Base-by-base conservation (phyloP, 2,888 invertebrate genomes). In the Luffia ferchaultella region DNA sequence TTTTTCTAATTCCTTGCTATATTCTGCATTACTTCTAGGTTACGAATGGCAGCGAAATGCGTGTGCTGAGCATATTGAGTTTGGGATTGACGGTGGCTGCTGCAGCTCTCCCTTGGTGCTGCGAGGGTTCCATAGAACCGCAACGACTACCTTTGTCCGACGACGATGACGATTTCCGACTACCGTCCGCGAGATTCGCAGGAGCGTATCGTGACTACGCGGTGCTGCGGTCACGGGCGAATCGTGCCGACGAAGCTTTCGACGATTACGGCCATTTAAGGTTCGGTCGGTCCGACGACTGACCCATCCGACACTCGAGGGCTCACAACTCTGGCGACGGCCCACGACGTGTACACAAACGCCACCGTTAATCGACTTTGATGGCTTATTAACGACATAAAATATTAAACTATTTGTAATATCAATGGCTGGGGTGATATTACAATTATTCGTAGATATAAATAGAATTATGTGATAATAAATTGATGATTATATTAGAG, bases 261-360 rank as follows among this genome's bases (percentile, higher is more conserved):
- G 91, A 92, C 57, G 92, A 92, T 64, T 92, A 92, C 59, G 92
- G 92, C 1, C 91, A 91, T 60, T 83, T 91, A 76, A 74, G 92
- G 54, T 92, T 91, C 61, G 92, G 92, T 12, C 82, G 90, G 54
- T 87, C 86, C 51, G 84, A 82, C 30, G 76, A 78, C 62, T 79
- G 78, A 79, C 78, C 58, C 54, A 55, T n/a, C 18, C 44, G 17
- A n/a, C 20, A 42, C 9, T 30, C 48, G 5, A 42, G 12, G 42
- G 12, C 2, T n/a, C 48, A 44, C 43, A 18, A 48, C 45, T 48
- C 45, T 17, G 40, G 48, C 5, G 42, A 44, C 19, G 16, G n/a
- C 3, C 30, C 30, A 30, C 30, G 30, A 30, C 12, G 3, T 30
- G 30, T 12, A 12, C 3, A 30, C 30, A 12, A 30, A 30, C 12